A percentile compares a stretch with the other conserved stretches of the same genome.
phyloP scores from a whole-genome alignment of 2,113 vertebrate genomes.

The Callaeas wilsoni region DNA sequence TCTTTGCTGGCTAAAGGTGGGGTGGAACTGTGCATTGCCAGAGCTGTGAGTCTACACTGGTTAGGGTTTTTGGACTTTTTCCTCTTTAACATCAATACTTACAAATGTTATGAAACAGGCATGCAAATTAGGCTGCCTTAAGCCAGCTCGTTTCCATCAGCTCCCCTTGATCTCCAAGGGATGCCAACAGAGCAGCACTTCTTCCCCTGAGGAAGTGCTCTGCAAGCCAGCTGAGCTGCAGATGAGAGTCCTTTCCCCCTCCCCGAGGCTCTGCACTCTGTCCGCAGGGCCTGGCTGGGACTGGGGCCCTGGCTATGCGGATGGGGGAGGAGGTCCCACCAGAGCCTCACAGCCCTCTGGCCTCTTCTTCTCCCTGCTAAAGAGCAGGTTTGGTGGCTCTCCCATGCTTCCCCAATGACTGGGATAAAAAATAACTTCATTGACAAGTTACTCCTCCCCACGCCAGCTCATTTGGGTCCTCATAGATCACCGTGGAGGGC shows the following conservation, averaged over 20 bases:
- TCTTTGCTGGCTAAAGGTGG: neutral
- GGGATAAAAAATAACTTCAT: neutral
- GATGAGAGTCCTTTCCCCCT: neutral
- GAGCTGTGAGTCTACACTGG: neutral
- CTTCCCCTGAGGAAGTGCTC: conserved; percentile 33
- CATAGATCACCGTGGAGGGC: accelerated
- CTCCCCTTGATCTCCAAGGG: conserved; percentile 31
- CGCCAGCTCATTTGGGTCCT: neutral
- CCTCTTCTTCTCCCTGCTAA: neutral
- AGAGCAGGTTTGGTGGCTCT: neutral
- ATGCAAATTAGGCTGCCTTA: conserved; percentile 30
- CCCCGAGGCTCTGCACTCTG: neutral
- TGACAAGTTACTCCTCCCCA: neutral
- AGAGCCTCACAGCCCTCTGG: neutral
- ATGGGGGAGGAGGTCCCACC: neutral
- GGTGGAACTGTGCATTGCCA: neutral
- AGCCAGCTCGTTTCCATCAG: conserved; percentile 35
- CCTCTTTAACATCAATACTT: neutral
- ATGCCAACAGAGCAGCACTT: conserved; percentile 29
- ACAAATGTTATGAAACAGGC: neutral
- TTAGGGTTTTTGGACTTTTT: neutral
- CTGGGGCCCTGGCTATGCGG: neutral
- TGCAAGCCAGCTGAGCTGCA: conserved; percentile 43
- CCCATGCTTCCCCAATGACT: neutral
- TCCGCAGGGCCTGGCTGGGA: neutral